Conservation (phyloP, 2,888 invertebrate genomes). For the Pheosia tremula region DNA sequence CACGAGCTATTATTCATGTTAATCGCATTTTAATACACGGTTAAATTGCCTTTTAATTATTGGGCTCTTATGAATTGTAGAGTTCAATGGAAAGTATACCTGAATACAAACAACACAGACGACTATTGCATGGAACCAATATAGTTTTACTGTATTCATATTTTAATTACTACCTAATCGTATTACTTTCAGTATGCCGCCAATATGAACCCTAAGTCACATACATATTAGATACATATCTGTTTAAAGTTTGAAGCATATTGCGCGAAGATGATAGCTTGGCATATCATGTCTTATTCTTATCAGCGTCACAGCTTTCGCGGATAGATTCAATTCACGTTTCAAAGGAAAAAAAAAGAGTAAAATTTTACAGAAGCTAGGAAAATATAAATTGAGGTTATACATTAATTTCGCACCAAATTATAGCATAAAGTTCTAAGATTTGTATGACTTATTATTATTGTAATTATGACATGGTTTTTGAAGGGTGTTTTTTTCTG, state of each 20-base stretch:
- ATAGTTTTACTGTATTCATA: too few relatives aligned
- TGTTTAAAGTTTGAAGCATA: not conserved
- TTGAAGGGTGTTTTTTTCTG: too few relatives aligned
- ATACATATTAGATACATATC: not conserved
- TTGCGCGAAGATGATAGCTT: conserved; percentile 6
- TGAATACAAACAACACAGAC: too few relatives aligned
- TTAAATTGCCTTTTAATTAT: conserved; percentile 5
- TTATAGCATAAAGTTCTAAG: too few relatives aligned
- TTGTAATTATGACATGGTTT: too few relatives aligned
- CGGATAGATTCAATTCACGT: not conserved
- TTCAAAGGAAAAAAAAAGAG: not conserved
- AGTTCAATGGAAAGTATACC: not conserved
- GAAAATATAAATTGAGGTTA: not conserved
- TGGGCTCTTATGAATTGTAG: not conserved
- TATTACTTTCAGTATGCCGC: too few relatives aligned
- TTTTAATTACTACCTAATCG: too few relatives aligned
- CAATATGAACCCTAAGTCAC: not conserved
- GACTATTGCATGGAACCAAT: too few relatives aligned
- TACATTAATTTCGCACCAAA: too few relatives aligned
- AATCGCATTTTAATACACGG: not conserved
- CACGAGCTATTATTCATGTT: not conserved
- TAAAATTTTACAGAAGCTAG: not conserved
- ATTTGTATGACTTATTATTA: too few relatives aligned
- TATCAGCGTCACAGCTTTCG: conserved; percentile 5
- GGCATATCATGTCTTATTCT: conserved; percentile 6